These are phyloP conservation scores for Lordiphosa collinella DNA, from an alignment of 1,140 invertebrate species.

Conservation along the genomic window DNA sequence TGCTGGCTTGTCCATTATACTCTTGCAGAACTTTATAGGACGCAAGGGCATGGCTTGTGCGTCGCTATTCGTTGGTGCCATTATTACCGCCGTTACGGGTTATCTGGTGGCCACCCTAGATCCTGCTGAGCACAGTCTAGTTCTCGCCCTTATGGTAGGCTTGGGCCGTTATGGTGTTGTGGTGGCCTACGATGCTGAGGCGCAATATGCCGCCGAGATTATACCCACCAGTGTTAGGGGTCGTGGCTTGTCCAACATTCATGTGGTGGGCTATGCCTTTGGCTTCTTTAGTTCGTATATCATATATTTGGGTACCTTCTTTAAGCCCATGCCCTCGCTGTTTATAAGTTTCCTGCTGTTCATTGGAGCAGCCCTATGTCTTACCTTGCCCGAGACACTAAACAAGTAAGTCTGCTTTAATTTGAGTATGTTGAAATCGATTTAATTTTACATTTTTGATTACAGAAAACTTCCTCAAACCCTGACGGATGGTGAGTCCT, in stretches of 20 bases:
- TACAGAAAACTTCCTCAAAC: conserved; percentile 81
- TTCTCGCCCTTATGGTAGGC: conserved; percentile 77
- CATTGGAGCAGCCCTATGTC: conserved; percentile 81
- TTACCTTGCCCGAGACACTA: conserved; percentile 84
- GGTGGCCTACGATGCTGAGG: conserved; percentile 83
- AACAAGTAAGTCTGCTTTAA: conserved; percentile 64
- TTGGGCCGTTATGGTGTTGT: conserved; percentile 83
- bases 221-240: conserved; percentile 84
- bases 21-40: conserved; percentile 82
- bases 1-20: conserved; percentile 81
- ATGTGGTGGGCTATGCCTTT: conserved; percentile 81
- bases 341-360: conserved; percentile 81
- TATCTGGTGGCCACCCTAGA: conserved; percentile 67
- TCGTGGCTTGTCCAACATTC: conserved; percentile 81
- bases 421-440: too few relatives aligned
- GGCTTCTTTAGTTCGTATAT: conserved; percentile 72
- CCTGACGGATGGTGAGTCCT: conserved; percentile 82
- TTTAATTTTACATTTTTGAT: background rate
- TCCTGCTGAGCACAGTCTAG: conserved; percentile 35
- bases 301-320: conserved; percentile 79
- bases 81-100: conserved; percentile 80
- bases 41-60: conserved; percentile 82
- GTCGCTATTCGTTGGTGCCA: conserved; percentile 80
- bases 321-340: conserved; percentile 81
- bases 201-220: conserved; percentile 85